Base-by-base conservation (phyloP, 2,888 invertebrate genomes). In the Lissocephala sabroskyi region DNA sequence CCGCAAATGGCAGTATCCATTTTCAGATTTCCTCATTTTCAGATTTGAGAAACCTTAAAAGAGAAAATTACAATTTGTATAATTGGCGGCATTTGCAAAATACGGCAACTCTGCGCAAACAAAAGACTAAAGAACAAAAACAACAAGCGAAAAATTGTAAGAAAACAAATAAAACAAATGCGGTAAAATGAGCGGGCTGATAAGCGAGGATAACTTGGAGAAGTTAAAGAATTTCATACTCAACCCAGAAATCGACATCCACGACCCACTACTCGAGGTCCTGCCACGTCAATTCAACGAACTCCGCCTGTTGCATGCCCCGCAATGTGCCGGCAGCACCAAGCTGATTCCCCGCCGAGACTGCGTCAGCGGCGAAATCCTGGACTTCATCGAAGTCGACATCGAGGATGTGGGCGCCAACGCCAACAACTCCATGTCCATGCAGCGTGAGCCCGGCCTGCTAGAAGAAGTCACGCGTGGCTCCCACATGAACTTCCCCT, bases 401-500 rank as follows among this genome's bases (percentile, higher is more conserved):
- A 65, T 88, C 2, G 85, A 87, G 58, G 86, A 88, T 65, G 87
- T 88, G 39, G 91, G 90, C 3, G 87, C 88, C 45, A 90, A 88
- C 56, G 88, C 91, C 1, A 88, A 87, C 71, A 94, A 92, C 82
- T 93, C 93, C 0, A 88, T 92, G 81, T 95, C 95, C 0, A 89
- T 96, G 86, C 88, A 88, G 29, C 86, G 96, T 63, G 90, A 92
- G 16, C 95, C 95, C 0, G 88, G 91, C 32, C 89, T 92, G 6
- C 88, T 91, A 2, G 86, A 86, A 33, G 88, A 91, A 40, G 88
- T 92, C 0, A 81, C 78, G 5, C 87, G 90, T 65, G 96, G 96
- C 11, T 91, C 90, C 43, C 89, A 91, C 0, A 91, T 90, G 51
- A 94, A 93, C 80, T 91, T 90, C 78, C 95, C 95, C 0, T 97